Base-by-base conservation (phyloP, 2,797 vertebrate genomes). In the Cyprinella venusta region DNA sequence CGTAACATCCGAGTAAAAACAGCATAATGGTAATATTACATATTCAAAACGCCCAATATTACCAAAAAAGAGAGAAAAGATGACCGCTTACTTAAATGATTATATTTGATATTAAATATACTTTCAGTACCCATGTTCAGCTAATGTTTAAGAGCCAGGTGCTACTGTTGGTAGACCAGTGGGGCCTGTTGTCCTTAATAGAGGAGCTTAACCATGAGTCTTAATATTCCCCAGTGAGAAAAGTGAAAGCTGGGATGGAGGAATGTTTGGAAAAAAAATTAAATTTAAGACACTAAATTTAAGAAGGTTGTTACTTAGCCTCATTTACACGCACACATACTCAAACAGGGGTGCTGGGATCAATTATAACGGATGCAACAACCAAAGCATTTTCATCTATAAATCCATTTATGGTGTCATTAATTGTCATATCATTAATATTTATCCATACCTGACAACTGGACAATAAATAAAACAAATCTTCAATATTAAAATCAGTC, bases 141-240 rank as follows among this genome's bases (percentile, higher is more conserved):
- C 21, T 69, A 56, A 56, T 7, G 16, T 79, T 54, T 79, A 40
- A 79, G 33, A 79, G 48, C 8, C 48, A 79, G 52, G 77, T 79
- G 48, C 30, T 68, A 68, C 69, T 16, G 40, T 48, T 36, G 63
- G 63, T 50, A 50, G 42, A 64, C 67, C 61, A 33, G 70, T 50
- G 56, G 61, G 48, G 24, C 63, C n/a, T 42, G n/a, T 50, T 79
- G 63, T 79, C 63, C 5, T 36, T 79, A 76, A 76, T 74, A 76
- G 21, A 72, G 54, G 38, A 61, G 72, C 69, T 74, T 63, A 64
- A 50, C 56, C 45, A 26, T 52, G 42, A 74, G 76, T 33, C 64
- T 68, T 33, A 69, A 54, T 56, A 79, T 42, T 68, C 64, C 33
- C 40, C 48, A 40, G 33, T 68, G 50, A 69, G 50, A 79, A 38